Evolutionary conservation across 2,888 invertebrate species (phyloP).

Genomic region (Ormyrus nitidulus): DNA sequence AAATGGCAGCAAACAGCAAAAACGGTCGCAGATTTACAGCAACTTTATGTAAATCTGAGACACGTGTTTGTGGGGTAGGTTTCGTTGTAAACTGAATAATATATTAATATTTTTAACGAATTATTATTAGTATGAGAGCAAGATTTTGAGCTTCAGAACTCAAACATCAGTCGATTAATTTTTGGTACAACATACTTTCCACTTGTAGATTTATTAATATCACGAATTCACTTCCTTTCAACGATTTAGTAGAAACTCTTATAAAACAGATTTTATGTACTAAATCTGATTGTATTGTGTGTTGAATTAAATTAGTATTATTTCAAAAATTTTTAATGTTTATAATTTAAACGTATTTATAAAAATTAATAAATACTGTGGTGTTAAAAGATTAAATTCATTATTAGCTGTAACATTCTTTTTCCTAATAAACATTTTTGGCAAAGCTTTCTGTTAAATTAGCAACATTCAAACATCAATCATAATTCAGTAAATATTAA

Average conservation of each 20-base stretch:
- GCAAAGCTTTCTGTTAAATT: too few species aligned
- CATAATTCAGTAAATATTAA: too few species aligned
- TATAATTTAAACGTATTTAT: not conserved
- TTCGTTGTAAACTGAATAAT: too few species aligned
- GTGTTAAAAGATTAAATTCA: not conserved
- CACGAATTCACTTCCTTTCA: conserved; percentile 27
- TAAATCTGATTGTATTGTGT: not conserved
- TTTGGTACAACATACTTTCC: conserved; percentile 3
- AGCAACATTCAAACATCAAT: too few species aligned
- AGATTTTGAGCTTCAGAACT: conserved; percentile 21
- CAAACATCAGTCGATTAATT: not conserved
- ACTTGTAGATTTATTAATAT: conserved; percentile 9
- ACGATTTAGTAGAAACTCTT: conserved; percentile 1
- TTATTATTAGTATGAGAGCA: not conserved
- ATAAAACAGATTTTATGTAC: not conserved
- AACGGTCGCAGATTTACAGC: too few species aligned
- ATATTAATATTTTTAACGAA: too few species aligned
- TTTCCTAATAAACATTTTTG: too few species aligned
- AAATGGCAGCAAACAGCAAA: too few species aligned
- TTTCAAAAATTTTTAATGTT: not conserved
- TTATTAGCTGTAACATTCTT: not conserved
- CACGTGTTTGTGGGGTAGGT: too few species aligned
- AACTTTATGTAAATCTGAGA: too few species aligned
- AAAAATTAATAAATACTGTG: conserved; percentile 4
- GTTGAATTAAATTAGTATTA: not conserved